phyloP scores from a whole-genome alignment of 1,140 invertebrate species.

The Diachasma alloeum region DNA sequence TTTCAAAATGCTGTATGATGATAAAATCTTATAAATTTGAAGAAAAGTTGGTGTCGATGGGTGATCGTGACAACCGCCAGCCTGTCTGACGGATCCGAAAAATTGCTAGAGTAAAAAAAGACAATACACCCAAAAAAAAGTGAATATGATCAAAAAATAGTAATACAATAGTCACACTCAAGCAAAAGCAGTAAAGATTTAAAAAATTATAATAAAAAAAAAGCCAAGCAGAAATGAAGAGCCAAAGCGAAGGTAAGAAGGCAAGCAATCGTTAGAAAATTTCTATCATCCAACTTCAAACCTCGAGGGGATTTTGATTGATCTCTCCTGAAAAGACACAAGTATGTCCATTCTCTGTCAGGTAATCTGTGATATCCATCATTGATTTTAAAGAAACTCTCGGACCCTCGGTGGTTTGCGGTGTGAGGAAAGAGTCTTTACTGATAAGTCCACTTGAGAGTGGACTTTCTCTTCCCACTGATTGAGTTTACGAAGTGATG shows the following conservation, averaged over 20 bases:
- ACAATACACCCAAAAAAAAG: slow-evolving; percentile 10
- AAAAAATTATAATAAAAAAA: too few species aligned
- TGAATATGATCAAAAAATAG: too few species aligned
- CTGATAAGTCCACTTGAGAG: background rate
- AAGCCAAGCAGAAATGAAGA: background rate
- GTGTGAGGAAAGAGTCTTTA: slow-evolving; percentile 13
- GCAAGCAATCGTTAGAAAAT: background rate
- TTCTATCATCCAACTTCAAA: slow-evolving; percentile 6
- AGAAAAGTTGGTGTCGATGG: slow-evolving; percentile 16
- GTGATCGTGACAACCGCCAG: slow-evolving; percentile 20
- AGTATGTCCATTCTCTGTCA: too few species aligned
- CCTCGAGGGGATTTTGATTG: slow-evolving; percentile 36
- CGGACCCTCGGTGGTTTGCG: slow-evolving; percentile 25
- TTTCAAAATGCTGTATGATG: slow-evolving; percentile 11
- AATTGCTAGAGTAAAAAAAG: slow-evolving; percentile 16
- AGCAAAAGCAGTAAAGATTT: too few species aligned
- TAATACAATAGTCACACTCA: too few species aligned
- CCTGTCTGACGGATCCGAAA: slow-evolving; percentile 23
- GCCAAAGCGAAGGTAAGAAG: background rate
- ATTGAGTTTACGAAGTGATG: slow-evolving; percentile 30
- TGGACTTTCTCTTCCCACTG: slow-evolving; percentile 25
- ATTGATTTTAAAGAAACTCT: slow-evolving; percentile 28
- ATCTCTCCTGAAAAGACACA: slow-evolving; percentile 14
- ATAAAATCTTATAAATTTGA: slow-evolving; percentile 27
- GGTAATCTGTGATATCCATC: slow-evolving; percentile 14